Evolutionary conservation across 2,888 invertebrate species (phyloP), one percentile per base, ranked within the genome.

Genomic region (Drosophila stalkeri): DNA sequence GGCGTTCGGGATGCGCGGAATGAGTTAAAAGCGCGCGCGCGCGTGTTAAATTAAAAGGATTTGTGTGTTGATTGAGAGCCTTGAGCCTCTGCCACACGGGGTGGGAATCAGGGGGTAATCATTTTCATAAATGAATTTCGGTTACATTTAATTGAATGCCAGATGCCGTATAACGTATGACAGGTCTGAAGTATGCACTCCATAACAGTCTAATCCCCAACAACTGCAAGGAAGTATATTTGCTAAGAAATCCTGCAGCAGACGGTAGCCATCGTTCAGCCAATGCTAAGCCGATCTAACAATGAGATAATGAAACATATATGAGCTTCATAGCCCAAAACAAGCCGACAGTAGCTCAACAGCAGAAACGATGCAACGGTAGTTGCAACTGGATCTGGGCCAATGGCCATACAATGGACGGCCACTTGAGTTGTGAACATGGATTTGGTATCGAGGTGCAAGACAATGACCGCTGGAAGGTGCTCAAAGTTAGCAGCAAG

Each of bases 1-100:
- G 86, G 86, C 90, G 75, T 18, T 55, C 72, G 54, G 27, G 27
- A 35, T 3, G 65, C 63, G 62, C 65, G 67, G 52, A 47, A 47
- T 49, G 64, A 64, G 52, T 80, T 69, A 65, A 80, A 69, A 65
- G 74, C 64, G 65, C 68, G 52, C 68, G 75, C 73, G 52, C 72
- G 73, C 74, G 82, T 87, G 88, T 77, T 84, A 81, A 86, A 91
- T 90, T 91, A 90, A 86, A 90, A 80, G 85, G 90, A 91, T 90
- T 90, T 91, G 88, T 83, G 91, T 90, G 91, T 87, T 87, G 91
- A 88, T 91, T 90, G 84, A 81, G 82, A 39, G 37, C 37, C 14
- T 14, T 37, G 37, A 5, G 16, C 37, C n/a, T n/a, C n/a, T 39
- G 37, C 6, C 37, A 0, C 73, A 72, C 66, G 54, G 68, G 64